A percentile compares a stretch with the other conserved stretches of the same genome.
phyloP scores from a whole-genome alignment of 2,797 vertebrate genomes.

The Enteromius thamalakanensis region DNA sequence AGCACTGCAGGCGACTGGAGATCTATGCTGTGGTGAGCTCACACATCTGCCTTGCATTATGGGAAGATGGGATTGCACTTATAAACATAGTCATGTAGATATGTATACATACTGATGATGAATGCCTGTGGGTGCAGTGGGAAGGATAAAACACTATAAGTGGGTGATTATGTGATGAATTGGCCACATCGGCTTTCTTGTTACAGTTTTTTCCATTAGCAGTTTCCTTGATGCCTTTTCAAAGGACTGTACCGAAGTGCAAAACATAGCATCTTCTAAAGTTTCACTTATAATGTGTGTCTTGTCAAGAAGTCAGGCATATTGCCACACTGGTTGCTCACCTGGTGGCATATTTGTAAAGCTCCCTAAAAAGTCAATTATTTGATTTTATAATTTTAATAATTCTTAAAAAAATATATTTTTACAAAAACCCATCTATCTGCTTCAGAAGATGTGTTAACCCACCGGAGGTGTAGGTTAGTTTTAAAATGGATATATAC shows the following conservation, averaged over 20 bases:
- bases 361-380: too few relatives aligned
- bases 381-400: too few relatives aligned
- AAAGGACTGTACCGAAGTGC: constrained; percentile 64
- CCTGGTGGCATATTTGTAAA: too few relatives aligned
- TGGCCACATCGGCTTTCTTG: constrained; percentile 33
- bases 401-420: too few relatives aligned
- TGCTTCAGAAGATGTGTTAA: too few relatives aligned
- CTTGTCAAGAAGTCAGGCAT: constrained; percentile 5
- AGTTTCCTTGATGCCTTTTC: constrained; percentile 48
- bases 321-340: too few relatives aligned
- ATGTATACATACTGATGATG: not conserved
- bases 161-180: constrained; percentile 7
- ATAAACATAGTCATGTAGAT: not conserved
- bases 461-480: too few relatives aligned
- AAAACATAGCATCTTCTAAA: constrained; percentile 41
- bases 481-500: too few relatives aligned
- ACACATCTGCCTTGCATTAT: constrained; percentile 12
- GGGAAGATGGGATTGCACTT: not conserved
- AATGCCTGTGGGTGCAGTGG: constrained; percentile 6
- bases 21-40: constrained; percentile 77
- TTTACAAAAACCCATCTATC: too few relatives aligned
- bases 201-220: constrained; percentile 58
- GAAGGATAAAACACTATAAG: constrained; percentile 23
- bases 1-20: constrained; percentile 79
- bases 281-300: not conserved